Percentiles rank a stretch among this genome's conserved stretches.
phyloP scores from a whole-genome alignment of 2,113 vertebrate genomes.

The Ascaphus truei region DNA sequence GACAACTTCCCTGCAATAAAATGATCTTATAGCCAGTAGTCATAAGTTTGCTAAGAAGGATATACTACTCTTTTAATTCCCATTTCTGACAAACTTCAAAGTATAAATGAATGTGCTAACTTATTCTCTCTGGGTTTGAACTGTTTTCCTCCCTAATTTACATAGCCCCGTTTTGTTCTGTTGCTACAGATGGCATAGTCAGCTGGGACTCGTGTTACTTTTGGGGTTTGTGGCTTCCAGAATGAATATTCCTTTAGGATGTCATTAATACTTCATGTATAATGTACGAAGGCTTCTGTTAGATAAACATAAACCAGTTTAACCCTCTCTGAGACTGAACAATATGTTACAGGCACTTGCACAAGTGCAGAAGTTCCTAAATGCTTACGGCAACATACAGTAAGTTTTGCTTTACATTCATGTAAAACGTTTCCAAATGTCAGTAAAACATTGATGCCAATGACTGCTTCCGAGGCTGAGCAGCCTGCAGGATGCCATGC shows the following conservation, averaged over 20 bases:
- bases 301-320: background rate
- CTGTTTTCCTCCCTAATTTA: background rate
- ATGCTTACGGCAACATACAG: too few relatives aligned
- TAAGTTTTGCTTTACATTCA: too few relatives aligned
- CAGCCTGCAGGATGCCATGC: too few relatives aligned
- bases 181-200: background rate
- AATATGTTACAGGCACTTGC: too few relatives aligned
- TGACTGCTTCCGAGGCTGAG: too few relatives aligned
- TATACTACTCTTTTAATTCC: background rate
- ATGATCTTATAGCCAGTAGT: too few relatives aligned
- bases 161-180: background rate
- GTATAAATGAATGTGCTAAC: background rate
- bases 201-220: background rate
- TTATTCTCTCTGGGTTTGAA: background rate
- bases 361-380: too few relatives aligned
- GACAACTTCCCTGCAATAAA: too few relatives aligned
- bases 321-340: background rate
- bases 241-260: slow-evolving; percentile 18
- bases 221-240: slow-evolving; percentile 5
- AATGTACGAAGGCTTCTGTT: background rate
- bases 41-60: too few relatives aligned
- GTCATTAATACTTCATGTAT: slow-evolving; percentile 4
- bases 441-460: too few relatives aligned
- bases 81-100: background rate
- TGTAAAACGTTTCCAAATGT: too few relatives aligned